These are phyloP conservation scores for Ammodytes dubius DNA, from an alignment of 2,113 vertebrate genomes.

Conservation along the genomic window DNA sequence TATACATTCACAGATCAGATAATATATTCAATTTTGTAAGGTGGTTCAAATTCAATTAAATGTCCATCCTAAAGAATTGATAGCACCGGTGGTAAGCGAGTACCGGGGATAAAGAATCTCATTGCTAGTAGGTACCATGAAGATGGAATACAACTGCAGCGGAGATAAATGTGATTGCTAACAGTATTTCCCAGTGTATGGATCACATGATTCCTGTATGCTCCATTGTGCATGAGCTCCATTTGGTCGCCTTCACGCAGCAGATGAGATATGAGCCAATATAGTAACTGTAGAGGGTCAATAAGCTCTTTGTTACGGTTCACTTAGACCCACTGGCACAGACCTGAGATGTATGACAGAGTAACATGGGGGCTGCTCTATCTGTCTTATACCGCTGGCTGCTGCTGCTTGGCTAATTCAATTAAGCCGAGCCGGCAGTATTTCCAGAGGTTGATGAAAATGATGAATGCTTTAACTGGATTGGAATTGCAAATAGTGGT, in stretches of 20 bases:
- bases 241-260: not conserved
- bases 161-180: not conserved
- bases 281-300: conserved; percentile 36
- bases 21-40: not conserved
- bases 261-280: conserved; percentile 45
- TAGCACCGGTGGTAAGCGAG: not conserved
- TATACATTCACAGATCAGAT: not conserved
- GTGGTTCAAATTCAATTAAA: not conserved
- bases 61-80: not conserved
- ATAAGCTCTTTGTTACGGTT: conserved; percentile 59
- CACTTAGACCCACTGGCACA: conserved; percentile 23
- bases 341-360: conserved; percentile 35
- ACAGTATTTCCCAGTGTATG: not conserved
- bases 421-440: conserved; percentile 24
- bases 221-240: not conserved
- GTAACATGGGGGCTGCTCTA: conserved; percentile 2
- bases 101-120: too few relatives aligned
- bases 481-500: conserved; percentile 56
- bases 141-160: not conserved
- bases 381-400: conserved; percentile 46
- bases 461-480: conserved; percentile 48
- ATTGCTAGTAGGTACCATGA: not conserved
- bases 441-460: conserved; percentile 43
- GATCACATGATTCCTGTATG: not conserved
- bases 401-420: conserved; percentile 52